These are phyloP conservation scores for Perizoma affinitatum DNA, from an alignment of 2,888 invertebrate species.

Conservation along the genomic window DNA sequence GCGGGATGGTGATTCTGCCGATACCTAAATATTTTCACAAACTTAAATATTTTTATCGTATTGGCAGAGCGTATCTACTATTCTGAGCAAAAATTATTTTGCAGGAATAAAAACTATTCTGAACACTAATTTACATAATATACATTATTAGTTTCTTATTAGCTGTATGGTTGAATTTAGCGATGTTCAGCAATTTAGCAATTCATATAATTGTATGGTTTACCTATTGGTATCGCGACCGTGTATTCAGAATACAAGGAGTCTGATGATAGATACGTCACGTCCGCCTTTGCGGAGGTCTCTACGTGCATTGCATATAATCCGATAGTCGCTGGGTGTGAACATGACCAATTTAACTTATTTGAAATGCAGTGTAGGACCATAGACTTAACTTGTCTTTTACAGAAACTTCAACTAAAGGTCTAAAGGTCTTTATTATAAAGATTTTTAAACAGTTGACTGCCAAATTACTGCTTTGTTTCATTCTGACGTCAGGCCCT, in stretches of 20 bases:
- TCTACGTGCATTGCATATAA: constrained; percentile 66
- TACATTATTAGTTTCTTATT: too few relatives aligned
- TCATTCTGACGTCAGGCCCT: too few relatives aligned
- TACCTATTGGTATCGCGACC: too few relatives aligned
- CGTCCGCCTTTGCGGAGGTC: constrained; percentile 73
- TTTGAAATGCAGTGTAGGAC: constrained; percentile 39
- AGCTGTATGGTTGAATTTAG: too few relatives aligned
- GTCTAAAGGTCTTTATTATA: background rate
- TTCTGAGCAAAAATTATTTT: too few relatives aligned
- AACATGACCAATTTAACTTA: constrained; percentile 53
- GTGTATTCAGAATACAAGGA: constrained; percentile 32
- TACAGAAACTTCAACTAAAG: background rate
- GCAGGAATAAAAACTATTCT: too few relatives aligned
- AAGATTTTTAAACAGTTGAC: too few relatives aligned
- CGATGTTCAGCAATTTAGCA: too few relatives aligned
- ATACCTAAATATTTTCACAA: constrained; percentile 10
- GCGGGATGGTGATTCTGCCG: constrained; percentile 59
- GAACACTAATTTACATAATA: too few relatives aligned
- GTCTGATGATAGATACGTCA: constrained; percentile 55
- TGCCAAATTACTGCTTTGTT: background rate
- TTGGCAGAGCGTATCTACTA: background rate
- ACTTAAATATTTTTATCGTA: background rate
- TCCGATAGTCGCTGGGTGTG: constrained; percentile 46
- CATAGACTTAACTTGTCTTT: constrained; percentile 13
- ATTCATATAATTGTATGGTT: too few relatives aligned